These are phyloP conservation scores for Podarcis raffonei DNA, from an alignment of 2,113 vertebrate species.

Conservation along the genomic window DNA sequence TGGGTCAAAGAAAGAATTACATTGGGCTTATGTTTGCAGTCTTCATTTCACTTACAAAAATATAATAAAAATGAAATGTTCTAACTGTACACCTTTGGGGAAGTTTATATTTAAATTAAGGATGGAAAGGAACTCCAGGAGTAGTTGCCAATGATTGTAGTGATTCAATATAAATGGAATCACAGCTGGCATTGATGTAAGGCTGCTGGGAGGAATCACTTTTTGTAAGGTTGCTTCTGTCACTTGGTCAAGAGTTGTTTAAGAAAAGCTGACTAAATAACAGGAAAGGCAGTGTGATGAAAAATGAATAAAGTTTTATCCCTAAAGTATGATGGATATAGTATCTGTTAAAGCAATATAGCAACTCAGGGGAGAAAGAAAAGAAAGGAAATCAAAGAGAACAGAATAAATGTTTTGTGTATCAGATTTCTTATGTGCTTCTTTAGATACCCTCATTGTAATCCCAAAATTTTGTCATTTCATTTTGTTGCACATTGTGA, in stretches of 20 bases:
- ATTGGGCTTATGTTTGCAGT: slow-evolving; percentile 20
- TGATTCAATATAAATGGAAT: slow-evolving; percentile 66
- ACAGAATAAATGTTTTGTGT: slow-evolving; percentile 33
- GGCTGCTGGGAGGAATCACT: slow-evolving; percentile 57
- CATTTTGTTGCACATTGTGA: not conserved
- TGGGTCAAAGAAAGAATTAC: not conserved
- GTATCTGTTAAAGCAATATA: slow-evolving; percentile 54
- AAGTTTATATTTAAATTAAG: slow-evolving; percentile 55
- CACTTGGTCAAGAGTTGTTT: slow-evolving; percentile 48
- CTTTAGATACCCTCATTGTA: not conserved
- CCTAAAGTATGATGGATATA: slow-evolving; percentile 38
- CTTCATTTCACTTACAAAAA: slow-evolving; percentile 38
- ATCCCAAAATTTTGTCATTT: not conserved
- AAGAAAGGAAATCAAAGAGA: slow-evolving; percentile 38
- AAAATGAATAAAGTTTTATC: slow-evolving; percentile 51
- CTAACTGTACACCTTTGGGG: slow-evolving; percentile 20
- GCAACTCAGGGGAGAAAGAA: not conserved
- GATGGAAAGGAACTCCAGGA: slow-evolving; percentile 53
- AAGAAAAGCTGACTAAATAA: slow-evolving; percentile 35
- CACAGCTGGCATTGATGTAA: slow-evolving; percentile 56
- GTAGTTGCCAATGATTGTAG: slow-evolving; percentile 61
- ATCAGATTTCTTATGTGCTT: slow-evolving; percentile 40
- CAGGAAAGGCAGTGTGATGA: slow-evolving; percentile 30
- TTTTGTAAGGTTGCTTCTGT: slow-evolving; percentile 46
- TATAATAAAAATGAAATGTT: slow-evolving; percentile 29